Base-by-base conservation (phyloP, 2,797 vertebrate species). In the Typhlichthys eigenmanni region DNA sequence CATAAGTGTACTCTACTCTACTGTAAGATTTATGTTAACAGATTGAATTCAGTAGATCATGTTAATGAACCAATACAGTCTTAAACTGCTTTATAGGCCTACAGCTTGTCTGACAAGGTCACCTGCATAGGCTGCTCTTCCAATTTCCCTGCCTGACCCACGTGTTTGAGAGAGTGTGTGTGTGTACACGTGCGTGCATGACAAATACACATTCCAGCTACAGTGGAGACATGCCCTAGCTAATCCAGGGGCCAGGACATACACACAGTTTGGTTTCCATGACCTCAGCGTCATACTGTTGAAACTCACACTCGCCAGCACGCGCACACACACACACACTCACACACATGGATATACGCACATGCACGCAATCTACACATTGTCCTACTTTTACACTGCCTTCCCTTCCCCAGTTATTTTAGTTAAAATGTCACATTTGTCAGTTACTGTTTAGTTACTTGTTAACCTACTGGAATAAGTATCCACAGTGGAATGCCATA, bases 261-360 rank as follows among this genome's bases (percentile, higher is more conserved):
- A 84, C 74, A 82, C 66, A 58, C 77, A 8, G 56, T 84, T 75
- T 69, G 78, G 80, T 89, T 90, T 90, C 85, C 86, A 88, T 88
- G 86, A 90, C 83, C 85, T 87, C 83, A 87, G 75, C 75, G 60
- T 52, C 71, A 79, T 72, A 70, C 84, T 78, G 72, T 77, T 81
- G 2, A 69, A 79, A 79, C 75, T 72, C n/a, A 48, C 58, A 68
- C 50, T 55, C 43, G 0, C 54, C 34, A 55, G 50, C 54, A 56
- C 52, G 51, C 57, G 55, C 60, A 67, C 68, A 66, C 43, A 19
- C 54, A 34, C 54, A 34, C 54, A 29, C 57, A n/a, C 45, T 8
- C 54, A 59, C 43, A 60, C 46, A 19, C 55, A 45, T 13, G 54
- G 12, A 55, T 13, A 55, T 14, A 55, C 24, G 34, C 32, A 55